Evolutionary conservation across 2,888 invertebrate genomes (phyloP), one percentile per base, ranked within the genome.

Genomic region (Pristionchus arcanus): DNA sequence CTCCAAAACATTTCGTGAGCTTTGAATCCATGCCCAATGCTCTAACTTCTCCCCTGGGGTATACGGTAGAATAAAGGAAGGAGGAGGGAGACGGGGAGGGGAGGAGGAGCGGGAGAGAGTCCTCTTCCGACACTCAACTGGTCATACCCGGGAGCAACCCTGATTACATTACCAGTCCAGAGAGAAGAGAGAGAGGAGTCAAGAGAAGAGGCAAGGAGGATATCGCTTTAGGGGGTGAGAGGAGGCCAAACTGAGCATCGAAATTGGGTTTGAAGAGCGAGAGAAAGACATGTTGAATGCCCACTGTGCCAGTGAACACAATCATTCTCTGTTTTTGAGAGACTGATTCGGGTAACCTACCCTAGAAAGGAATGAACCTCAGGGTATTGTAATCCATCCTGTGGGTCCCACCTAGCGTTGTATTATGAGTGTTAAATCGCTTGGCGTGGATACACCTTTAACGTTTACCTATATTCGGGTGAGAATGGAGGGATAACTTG

Each of bases 211-310:
- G 49, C 9, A 49, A 49, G 42, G 42, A 49, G 42, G 84, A 63
- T 59, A 84, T 84, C 53, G 53, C 83, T 53, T 83, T 28, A 31
- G 53, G 16, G 49, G 16, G 49, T 25, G 53, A 42, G 84, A 34
- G 55, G 42, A 28, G 55, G 28, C 84, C 59, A 49, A 81, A 49
- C 15, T 49, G 81, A 81, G 81, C 42, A 25, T 81, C 81, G 81
- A 92, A 92, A 92, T 92, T 92, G 92, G 92, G 92, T 92, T 92
- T 92, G 91, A 92, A 92, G 92, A 91, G 92, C 91, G 31, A 25
- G 84, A 63, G 63, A 21, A 25, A 21, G 25, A 11, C 63, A 63
- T 25, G 63, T 55, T 55, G 21, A 55, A 55, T 34, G n/a, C 81
- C 49, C 9, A 71, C n/a, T 83, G 53, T 37, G 16, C 37, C 74